These are phyloP conservation scores for Galagoides demidoff DNA, from an alignment of 2,797 vertebrate species.

Conservation along the genomic window DNA sequence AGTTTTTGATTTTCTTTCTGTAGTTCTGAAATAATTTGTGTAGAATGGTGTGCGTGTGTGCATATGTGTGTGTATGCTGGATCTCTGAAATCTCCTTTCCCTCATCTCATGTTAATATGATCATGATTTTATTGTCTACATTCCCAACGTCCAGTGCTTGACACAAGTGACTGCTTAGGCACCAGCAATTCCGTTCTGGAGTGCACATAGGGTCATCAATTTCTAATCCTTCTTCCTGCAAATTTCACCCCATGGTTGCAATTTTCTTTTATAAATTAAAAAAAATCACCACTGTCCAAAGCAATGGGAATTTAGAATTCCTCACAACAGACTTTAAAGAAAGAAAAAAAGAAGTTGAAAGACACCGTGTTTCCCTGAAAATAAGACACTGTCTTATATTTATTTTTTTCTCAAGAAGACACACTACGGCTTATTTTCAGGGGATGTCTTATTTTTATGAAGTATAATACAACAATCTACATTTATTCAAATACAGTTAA, in stretches of 20 bases:
- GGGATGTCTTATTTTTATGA: no score
- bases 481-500: no score
- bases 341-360: background rate
- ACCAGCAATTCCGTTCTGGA: background rate
- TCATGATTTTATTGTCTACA: background rate
- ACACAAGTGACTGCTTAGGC: background rate
- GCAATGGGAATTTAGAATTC: background rate
- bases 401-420: no score
- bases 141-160: background rate
- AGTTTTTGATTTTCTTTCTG: constrained; percentile 14
- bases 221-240: background rate
- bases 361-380: background rate
- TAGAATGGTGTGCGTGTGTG: background rate
- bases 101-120: background rate
- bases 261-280: background rate
- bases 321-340: background rate
- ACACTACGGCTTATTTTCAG: no score
- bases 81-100: background rate
- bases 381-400: no score
- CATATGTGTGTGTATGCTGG: background rate
- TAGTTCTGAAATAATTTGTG: constrained; percentile 29
- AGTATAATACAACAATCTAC: no score
- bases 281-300: constrained; percentile 1
- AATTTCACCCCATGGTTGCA: background rate
- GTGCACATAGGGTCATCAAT: background rate